Evolutionary conservation across 1,140 invertebrate genomes (phyloP), one percentile per base, ranked within the genome.

Genomic region (Chrysopa pallens): DNA sequence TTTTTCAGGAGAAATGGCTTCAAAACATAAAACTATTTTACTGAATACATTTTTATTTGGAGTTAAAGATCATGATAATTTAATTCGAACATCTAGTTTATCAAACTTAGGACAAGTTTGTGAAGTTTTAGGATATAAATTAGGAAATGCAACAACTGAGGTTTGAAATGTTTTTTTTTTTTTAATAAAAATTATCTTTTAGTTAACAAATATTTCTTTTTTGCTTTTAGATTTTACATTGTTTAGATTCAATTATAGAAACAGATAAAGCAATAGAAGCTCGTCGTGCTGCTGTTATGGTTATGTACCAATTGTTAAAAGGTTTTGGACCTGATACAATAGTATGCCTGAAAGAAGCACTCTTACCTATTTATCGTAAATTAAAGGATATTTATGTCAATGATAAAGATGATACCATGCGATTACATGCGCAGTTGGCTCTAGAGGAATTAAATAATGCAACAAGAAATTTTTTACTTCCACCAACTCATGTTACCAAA

Each of bases 81-180:
- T 84, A n/a, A 69, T 91, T 11, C 68, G 84, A 55, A 72, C 84
- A 8, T 89, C 86, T 5, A 78, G 80, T 59, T 62, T 93, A 36
- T 87, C 84, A 0, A 88, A 87, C 61, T 62, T 93, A 9, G 87
- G 80, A 1, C 84, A 91, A 64, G 61, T 89, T n/a, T 84, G 80
- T 52, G 69, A 74, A 47, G 66, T 83, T 6, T 58, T 93, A 8
- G 71, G 76, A 38, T 88, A 77, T 53, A 76, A 75, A 53, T 56
- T 91, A 1, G 78, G 78, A 39, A 61, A 69, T 46, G 68, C 82
- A 40, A 60, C 83, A 39, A 73, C 72, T 49, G 85, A 89, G 70
- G 81, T 87, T 38, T 39, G 6, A 8, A 35, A 13, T 28, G 11
- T 13, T 36, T 36, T 1, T 11, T 13, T 42, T 37, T 11, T 39